Evolutionary conservation across 2,888 invertebrate species (phyloP), one percentile per base, ranked within the genome.

Genomic region (Cecidostiba fungosa): DNA sequence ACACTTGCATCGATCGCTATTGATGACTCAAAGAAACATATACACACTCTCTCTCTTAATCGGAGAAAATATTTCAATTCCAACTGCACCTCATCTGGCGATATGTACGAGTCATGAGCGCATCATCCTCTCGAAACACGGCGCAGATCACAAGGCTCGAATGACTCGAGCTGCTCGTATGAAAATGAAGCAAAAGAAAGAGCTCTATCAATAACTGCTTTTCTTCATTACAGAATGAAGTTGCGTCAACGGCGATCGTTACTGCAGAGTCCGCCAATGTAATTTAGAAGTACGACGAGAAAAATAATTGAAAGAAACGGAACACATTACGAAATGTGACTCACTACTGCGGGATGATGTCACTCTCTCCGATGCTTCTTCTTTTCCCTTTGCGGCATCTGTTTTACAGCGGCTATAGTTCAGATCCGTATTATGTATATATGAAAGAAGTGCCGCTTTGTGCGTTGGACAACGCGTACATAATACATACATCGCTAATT

Each of bases 321-420:
- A 12, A 14, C 54, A 16, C 73, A 50, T 73, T 77, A 39, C 39
- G 73, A 82, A 82, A 19, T 50, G 74, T 85, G 82, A 82, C 14
- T 82, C 78, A 74, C 16, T 19, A 69, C n/a, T 23, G 2, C 26
- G 23, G 62, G 82, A 43, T 85, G 82, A 85, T 69, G 78, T 85
- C 85, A 85, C 36, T n/a, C 14, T 69, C 43, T 23, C 47, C 39
- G 36, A 39, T 50, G 43, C 43, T 16, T 10, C 36, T 26, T 47
- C 59, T 81, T 77, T 81, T 78, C 73, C 72, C 62, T 85, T 32
- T 62, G 32, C 43, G 77, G 77, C 73, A 82, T 85, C 81, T 85
- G 77, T 54, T 85, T 77, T 39, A 50, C 81, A 73, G 66, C 47
- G 47, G 72, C 32, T 54, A 83, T 47, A 70, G 6, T 36, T 6